phyloP scores from a whole-genome alignment of 1,140 invertebrate genomes.

The Drosophila truncata region DNA sequence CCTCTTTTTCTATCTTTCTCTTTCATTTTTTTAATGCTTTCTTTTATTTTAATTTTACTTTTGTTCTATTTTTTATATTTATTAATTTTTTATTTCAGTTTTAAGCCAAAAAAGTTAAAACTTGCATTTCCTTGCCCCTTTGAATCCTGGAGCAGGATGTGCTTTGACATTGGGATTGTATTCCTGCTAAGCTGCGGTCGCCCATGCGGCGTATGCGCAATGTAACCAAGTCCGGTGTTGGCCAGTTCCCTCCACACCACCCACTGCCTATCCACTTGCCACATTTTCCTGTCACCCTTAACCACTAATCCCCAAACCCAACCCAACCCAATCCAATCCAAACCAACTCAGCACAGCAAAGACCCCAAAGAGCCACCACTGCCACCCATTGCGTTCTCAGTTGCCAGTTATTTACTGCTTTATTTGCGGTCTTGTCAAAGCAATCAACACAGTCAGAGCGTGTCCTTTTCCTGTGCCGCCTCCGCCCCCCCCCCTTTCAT shows the following conservation, averaged over 20 bases:
- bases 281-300: neutral
- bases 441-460: constrained; percentile 71
- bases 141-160: neutral
- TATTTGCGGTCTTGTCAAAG: constrained; percentile 82
- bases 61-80: no score
- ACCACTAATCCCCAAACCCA: constrained; percentile 13
- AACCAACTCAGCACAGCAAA: neutral
- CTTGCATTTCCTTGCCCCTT: neutral
- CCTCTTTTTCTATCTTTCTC: no score
- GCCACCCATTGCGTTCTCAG: constrained; percentile 24
- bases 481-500: neutral
- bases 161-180: neutral
- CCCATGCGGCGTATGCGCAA: constrained; percentile 68
- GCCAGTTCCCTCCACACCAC: neutral
- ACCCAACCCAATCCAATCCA: neutral
- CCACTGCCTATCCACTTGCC: neutral
- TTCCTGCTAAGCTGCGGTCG: constrained; percentile 5
- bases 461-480: constrained; percentile 26
- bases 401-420: constrained; percentile 73
- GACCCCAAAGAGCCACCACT: constrained; percentile 1
- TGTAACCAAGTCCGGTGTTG: constrained; percentile 22
- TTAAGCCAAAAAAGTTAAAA: neutral
- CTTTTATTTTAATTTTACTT: no score
- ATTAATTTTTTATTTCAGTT: neutral
- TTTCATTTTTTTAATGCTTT: no score